Evolutionary conservation across 2,797 vertebrate genomes (phyloP).

Genomic region (Saguinus oedipus): DNA sequence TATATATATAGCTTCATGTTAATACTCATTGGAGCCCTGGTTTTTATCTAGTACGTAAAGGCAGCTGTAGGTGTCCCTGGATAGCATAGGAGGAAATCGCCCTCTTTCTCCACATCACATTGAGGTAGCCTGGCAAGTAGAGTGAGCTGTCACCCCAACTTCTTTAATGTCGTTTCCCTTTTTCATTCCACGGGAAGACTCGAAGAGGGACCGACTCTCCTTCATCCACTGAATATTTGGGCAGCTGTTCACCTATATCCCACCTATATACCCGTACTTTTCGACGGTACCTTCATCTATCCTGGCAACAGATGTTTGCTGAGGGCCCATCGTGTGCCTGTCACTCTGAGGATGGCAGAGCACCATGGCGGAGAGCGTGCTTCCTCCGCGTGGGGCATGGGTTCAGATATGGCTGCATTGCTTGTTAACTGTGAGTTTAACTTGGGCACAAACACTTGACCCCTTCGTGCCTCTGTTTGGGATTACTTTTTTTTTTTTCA

Average conservation of each 20-base stretch:
- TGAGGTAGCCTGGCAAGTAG: not conserved
- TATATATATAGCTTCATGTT: not conserved
- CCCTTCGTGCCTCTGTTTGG: not conserved
- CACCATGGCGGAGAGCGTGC: not conserved
- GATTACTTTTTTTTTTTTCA: no score
- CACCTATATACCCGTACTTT: not conserved
- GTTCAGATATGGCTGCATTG: not conserved
- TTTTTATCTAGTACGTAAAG: not conserved
- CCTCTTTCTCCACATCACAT: not conserved
- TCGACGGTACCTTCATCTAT: not conserved
- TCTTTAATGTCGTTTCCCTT: not conserved
- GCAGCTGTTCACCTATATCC: not conserved
- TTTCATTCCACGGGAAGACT: not conserved
- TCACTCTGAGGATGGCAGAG: not conserved
- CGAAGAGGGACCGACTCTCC: not conserved
- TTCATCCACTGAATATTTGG: not conserved
- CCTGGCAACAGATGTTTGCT: not conserved
- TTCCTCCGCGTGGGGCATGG: not conserved
- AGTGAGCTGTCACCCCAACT: not conserved
- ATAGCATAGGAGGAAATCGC: not conserved
- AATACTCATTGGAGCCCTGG: not conserved
- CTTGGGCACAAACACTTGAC: not conserved
- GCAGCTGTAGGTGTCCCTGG: not conserved
- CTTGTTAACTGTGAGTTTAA: not conserved
- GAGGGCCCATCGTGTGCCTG: not conserved